These are phyloP conservation scores for Chromis chromis DNA, from an alignment of 2,797 vertebrate species.

Conservation along the genomic window DNA sequence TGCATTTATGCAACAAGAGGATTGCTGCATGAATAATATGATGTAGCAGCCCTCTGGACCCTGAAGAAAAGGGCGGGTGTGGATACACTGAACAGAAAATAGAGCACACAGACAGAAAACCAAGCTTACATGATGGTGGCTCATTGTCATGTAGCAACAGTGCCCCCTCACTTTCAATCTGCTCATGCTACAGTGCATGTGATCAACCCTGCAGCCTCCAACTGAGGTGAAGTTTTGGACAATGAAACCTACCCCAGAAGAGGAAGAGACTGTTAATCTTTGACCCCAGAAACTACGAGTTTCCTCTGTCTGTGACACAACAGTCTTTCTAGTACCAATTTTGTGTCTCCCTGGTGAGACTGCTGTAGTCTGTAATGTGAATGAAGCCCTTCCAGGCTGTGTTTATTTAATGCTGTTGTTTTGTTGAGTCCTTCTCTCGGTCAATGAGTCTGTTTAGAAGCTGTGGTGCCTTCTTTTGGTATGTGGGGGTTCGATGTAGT, in stretches of 20 bases:
- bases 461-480: slow-evolving; percentile 93
- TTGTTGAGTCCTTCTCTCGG: slow-evolving; percentile 76
- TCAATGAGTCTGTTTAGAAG: slow-evolving; percentile 86
- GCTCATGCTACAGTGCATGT: slow-evolving; percentile 65
- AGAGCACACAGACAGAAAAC: slow-evolving; percentile 72
- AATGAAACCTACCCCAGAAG: slow-evolving; percentile 46
- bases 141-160: slow-evolving; percentile 75
- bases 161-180: slow-evolving; percentile 66
- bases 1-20: slow-evolving; percentile 70
- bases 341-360: slow-evolving; percentile 68
- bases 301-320: slow-evolving; percentile 61
- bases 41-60: slow-evolving; percentile 74
- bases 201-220: slow-evolving; percentile 46
- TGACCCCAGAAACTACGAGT: slow-evolving; percentile 56
- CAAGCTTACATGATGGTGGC: slow-evolving; percentile 50
- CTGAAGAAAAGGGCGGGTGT: slow-evolving; percentile 48
- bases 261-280: slow-evolving; percentile 67
- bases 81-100: slow-evolving; percentile 49
- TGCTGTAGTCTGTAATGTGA: slow-evolving; percentile 75
- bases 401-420: slow-evolving; percentile 77
- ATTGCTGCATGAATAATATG: slow-evolving; percentile 63
- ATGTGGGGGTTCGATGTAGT: slow-evolving; percentile 78
- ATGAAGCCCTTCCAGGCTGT: slow-evolving; percentile 69
- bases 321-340: slow-evolving; percentile 64
- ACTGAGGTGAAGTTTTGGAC: slow-evolving; percentile 47